Evolutionary conservation across 2,888 invertebrate genomes (phyloP).

Genomic region (Drosophila anceps): DNA sequence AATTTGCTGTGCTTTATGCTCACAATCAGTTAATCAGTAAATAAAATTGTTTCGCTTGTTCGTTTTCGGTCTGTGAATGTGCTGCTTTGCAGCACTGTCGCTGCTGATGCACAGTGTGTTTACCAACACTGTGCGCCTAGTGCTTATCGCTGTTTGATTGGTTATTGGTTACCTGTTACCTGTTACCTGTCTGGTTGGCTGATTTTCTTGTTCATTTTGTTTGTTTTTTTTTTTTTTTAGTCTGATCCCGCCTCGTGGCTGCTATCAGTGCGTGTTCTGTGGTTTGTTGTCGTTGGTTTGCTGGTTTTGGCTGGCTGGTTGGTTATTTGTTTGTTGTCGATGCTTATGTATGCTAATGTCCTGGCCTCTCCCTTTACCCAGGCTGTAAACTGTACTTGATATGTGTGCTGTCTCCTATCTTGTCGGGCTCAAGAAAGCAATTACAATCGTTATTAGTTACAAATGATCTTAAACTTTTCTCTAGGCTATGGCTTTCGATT

Average conservation of each 20-base stretch:
- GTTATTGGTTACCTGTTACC: conserved; percentile 11
- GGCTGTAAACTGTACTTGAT: conserved; percentile 70
- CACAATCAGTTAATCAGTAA: conserved; percentile 53
- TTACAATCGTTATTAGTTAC: neutral
- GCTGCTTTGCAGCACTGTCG: conserved; percentile 42
- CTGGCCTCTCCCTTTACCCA: conserved; percentile 34
- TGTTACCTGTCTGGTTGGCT: conserved; percentile 48
- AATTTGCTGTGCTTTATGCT: conserved; percentile 44
- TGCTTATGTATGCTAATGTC: conserved; percentile 36
- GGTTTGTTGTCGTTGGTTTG: conserved; percentile 38
- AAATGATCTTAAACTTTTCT: conserved; percentile 49
- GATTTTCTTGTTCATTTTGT: neutral
- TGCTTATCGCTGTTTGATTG: conserved; percentile 15
- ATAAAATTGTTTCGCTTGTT: conserved; percentile 49
- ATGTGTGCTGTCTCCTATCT: conserved; percentile 9
- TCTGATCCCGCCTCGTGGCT: conserved; percentile 15
- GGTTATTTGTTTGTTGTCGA: conserved; percentile 30
- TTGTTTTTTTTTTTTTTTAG: conserved; percentile 17
- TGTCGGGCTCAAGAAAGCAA: conserved; percentile 35
- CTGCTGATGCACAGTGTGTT: conserved; percentile 36
- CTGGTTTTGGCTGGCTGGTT: conserved; percentile 29
- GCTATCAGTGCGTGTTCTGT: conserved; percentile 29
- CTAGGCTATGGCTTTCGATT: conserved; percentile 68
- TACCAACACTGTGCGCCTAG: conserved; percentile 39
- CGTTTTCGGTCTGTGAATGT: conserved; percentile 36